phyloP scores from a whole-genome alignment of 1,140 invertebrate species.

The Bombyx mandarina region DNA sequence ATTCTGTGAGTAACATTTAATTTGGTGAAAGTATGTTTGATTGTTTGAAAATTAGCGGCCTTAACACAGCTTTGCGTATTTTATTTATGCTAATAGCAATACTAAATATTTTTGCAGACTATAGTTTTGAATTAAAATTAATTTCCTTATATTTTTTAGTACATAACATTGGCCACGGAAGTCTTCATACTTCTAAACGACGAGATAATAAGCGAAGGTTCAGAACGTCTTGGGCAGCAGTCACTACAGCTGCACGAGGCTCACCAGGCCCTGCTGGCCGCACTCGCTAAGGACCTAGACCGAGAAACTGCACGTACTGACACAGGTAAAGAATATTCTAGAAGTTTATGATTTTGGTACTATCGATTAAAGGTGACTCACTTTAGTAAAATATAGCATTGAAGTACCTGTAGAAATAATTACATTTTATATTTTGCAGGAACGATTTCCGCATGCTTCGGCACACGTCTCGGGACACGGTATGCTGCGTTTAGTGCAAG shows the following conservation, averaged over 20 bases:
- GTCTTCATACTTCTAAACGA: constrained; percentile 77
- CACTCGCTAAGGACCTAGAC: constrained; percentile 89
- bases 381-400: not conserved
- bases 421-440: constrained; percentile 49
- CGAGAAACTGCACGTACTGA: constrained; percentile 86
- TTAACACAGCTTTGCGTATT: too few relatives aligned
- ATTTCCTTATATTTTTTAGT: constrained; percentile 67
- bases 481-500: constrained; percentile 85
- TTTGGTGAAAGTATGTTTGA: too few relatives aligned
- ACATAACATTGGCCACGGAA: constrained; percentile 83
- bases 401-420: not conserved
- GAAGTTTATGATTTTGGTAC: not conserved
- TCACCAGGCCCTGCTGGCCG: constrained; percentile 85
- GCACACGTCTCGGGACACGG: constrained; percentile 77
- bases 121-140: not conserved
- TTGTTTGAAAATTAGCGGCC: too few relatives aligned
- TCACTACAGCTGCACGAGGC: constrained; percentile 75
- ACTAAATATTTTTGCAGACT: too few relatives aligned
- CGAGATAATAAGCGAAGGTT: constrained; percentile 51
- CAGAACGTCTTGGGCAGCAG: constrained; percentile 34
- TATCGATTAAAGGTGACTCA: not conserved
- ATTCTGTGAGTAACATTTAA: constrained; percentile 76
- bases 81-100: too few relatives aligned
- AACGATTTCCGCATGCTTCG: constrained; percentile 83
- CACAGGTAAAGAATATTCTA: constrained; percentile 69